phyloP scores from a whole-genome alignment of 2,797 vertebrate genomes.

The Platyrinchus mystaceus region DNA sequence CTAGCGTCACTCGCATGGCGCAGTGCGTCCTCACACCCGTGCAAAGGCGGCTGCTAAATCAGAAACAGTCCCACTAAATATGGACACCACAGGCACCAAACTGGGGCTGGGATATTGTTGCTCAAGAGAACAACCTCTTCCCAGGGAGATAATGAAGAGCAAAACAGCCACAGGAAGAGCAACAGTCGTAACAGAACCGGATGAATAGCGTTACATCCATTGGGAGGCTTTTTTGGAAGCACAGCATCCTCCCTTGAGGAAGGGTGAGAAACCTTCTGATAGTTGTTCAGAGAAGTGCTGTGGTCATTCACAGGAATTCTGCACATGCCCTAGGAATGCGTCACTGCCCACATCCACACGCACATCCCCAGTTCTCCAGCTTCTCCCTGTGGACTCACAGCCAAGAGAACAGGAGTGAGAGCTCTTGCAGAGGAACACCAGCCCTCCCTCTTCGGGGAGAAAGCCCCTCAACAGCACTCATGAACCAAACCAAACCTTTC shows the following conservation, averaged over 20 bases:
- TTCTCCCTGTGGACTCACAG: not conserved
- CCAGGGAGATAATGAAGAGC: conserved; percentile 57
- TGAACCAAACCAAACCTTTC: not conserved
- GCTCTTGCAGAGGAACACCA: not conserved
- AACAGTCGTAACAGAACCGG: not conserved
- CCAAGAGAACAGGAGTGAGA: not conserved
- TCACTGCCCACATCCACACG: conserved; percentile 12
- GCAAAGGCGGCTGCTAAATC: conserved; percentile 40
- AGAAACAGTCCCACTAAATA: conserved; percentile 32
- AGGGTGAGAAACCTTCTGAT: conserved; percentile 1
- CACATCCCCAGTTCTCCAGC: not conserved
- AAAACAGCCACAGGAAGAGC: conserved; percentile 47
- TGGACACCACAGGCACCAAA: conserved; percentile 14
- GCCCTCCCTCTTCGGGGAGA: not conserved
- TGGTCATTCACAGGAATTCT: not conserved
- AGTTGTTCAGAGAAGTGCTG: not conserved
- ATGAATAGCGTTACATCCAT: not conserved
- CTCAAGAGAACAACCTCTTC: conserved; percentile 49
- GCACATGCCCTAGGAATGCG: not conserved
- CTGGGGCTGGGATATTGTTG: not conserved
- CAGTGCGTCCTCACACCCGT: conserved; percentile 1
- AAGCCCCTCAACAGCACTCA: fast-evolving
- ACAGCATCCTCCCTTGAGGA: not conserved
- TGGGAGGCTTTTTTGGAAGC: not conserved
- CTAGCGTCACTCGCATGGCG: not conserved